Evolutionary conservation across 2,797 vertebrate species (phyloP).

Genomic region (Clarias fuscus): DNA sequence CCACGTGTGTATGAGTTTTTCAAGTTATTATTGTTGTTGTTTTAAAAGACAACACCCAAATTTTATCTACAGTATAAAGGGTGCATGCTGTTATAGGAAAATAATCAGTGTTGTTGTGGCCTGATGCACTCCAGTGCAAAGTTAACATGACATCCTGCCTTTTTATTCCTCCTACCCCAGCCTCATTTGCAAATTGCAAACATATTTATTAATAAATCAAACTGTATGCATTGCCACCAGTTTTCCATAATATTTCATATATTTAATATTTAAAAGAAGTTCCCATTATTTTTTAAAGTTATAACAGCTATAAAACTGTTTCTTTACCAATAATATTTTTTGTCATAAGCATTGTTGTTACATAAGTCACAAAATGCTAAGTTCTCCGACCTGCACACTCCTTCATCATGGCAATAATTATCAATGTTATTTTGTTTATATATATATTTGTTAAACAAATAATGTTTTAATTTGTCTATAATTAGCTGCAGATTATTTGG

Average conservation of each 20-base stretch:
- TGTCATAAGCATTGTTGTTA: background rate
- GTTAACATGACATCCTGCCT: too few species aligned
- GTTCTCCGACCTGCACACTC: background rate
- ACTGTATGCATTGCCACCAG: background rate
- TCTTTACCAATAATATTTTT: background rate
- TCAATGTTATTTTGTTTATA: background rate
- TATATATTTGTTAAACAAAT: background rate
- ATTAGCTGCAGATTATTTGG: background rate
- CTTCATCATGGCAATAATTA: background rate
- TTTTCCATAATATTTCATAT: background rate
- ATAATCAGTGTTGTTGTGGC: background rate
- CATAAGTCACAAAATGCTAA: background rate
- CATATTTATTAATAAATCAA: background rate
- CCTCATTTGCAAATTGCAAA: background rate
- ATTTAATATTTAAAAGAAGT: background rate
- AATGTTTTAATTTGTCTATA: background rate
- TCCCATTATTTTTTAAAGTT: background rate
- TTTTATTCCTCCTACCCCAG: background rate
- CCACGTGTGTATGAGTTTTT: background rate
- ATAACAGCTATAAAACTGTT: background rate
- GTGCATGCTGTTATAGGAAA: background rate
- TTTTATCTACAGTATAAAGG: background rate
- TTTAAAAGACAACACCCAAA: background rate
- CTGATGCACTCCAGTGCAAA: background rate
- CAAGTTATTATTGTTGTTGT: background rate